These are phyloP conservation scores for Drosophila ercepeae DNA, from an alignment of 1,140 invertebrate species.

Conservation along the genomic window DNA sequence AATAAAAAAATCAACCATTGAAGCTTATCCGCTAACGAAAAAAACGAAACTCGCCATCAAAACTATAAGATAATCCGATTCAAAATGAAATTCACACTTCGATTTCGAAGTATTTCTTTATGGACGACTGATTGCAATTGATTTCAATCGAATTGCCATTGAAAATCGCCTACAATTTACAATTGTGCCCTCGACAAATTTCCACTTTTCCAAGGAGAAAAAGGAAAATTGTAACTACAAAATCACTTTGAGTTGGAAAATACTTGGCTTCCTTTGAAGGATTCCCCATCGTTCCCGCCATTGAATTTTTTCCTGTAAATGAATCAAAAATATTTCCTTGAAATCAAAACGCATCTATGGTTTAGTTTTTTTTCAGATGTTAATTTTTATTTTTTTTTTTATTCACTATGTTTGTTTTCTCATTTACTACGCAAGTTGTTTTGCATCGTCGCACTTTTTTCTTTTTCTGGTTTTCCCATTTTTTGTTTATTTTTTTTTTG, in stretches of 20 bases:
- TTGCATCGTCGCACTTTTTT: conserved; percentile 72
- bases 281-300: no score
- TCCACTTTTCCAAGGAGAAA: conserved; percentile 16
- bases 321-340: not conserved
- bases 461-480: conserved; percentile 16
- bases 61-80: not conserved
- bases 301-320: conserved; percentile 12
- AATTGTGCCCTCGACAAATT: conserved; percentile 4
- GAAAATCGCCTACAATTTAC: conserved; percentile 32
- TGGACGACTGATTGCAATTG: not conserved
- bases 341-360: conserved; percentile 59
- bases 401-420: conserved; percentile 77
- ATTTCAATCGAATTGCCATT: not conserved
- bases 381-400: conserved; percentile 71
- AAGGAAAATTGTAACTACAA: conserved; percentile 27
- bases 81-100: not conserved
- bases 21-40: not conserved
- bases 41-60: not conserved
- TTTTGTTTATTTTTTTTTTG: conserved; percentile 43
- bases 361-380: conserved; percentile 71
- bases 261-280: conserved; percentile 39
- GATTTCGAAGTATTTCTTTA: conserved; percentile 1
- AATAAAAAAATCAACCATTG: not conserved
- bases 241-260: conserved; percentile 41
- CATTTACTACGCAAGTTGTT: conserved; percentile 80